Evolutionary conservation across 35 echinoderm and acorn worm species (phyloP).

Genomic region (Ophioderma brevispina): DNA sequence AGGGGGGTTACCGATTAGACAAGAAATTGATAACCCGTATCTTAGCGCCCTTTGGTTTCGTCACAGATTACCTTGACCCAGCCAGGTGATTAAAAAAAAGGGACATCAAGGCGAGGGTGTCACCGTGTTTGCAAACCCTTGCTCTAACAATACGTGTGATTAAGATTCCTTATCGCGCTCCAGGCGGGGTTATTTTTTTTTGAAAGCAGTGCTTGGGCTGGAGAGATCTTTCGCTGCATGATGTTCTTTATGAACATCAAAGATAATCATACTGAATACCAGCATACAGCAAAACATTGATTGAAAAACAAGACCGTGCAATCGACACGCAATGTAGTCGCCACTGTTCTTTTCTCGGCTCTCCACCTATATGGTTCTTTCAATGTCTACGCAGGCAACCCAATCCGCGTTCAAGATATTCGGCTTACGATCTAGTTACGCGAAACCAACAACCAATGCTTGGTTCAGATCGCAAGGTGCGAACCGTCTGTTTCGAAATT

Average conservation of each 20-base stretch:
- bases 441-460: background rate
- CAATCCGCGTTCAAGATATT: background rate
- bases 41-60: background rate
- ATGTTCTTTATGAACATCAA: background rate
- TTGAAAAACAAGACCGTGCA: background rate
- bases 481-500: background rate
- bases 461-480: background rate
- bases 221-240: background rate
- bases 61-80: background rate
- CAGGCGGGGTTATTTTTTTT: background rate
- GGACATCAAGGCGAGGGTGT: background rate
- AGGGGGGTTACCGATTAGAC: background rate
- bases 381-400: background rate
- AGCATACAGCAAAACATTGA: conserved; percentile 1
- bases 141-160: too few relatives aligned
- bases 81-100: background rate
- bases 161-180: too few relatives aligned
- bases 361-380: background rate
- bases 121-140: background rate
- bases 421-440: background rate
- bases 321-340: background rate
- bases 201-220: background rate
- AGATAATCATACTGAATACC: background rate
- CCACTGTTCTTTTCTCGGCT: background rate
- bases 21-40: conserved; percentile 14